Percentiles rank a stretch among this genome's conserved stretches.
These are phyloP conservation scores for Coilia nasus DNA, from an alignment of 2,797 vertebrate genomes.

Conservation along the genomic window DNA sequence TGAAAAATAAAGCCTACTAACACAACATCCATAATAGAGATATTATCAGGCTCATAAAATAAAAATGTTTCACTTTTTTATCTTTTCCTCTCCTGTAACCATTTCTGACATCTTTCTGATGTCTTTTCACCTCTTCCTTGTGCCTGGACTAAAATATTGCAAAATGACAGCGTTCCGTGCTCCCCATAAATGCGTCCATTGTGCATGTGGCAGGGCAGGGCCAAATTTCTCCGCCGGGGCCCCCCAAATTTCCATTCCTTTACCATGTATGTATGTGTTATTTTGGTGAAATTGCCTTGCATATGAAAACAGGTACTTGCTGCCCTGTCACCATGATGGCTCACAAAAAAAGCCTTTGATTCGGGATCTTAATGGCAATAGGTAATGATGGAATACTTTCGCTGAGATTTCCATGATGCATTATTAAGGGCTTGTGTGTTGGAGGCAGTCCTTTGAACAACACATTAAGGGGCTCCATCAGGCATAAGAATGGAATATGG, in stretches of 20 bases:
- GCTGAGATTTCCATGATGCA: slow-evolving; percentile 64
- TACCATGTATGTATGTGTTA: slow-evolving; percentile 38
- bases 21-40: too few species aligned
- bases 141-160: background rate
- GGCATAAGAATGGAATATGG: slow-evolving; percentile 64
- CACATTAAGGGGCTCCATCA: slow-evolving; percentile 66
- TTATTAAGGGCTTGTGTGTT: slow-evolving; percentile 60
- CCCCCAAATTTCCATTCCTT: slow-evolving; percentile 31
- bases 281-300: slow-evolving; percentile 41
- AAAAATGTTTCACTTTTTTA: background rate
- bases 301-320: slow-evolving; percentile 61
- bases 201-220: background rate
- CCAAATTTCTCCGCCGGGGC: background rate
- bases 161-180: background rate
- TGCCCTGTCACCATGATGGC: slow-evolving; percentile 62
- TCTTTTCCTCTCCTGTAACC: slow-evolving; percentile 17
- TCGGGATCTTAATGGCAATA: slow-evolving; percentile 56
- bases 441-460: slow-evolving; percentile 60
- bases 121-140: background rate
- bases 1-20: background rate
- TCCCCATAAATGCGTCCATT: background rate
- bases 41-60: slow-evolving; percentile 8
- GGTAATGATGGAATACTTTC: slow-evolving; percentile 64
- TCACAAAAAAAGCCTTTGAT: slow-evolving; percentile 47
- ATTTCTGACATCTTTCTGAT: background rate